A percentile compares a stretch with the other conserved stretches of the same genome.
Evolutionary conservation across 2,888 invertebrate genomes (phyloP).

Genomic region (Chydorus sphaericus): DNA sequence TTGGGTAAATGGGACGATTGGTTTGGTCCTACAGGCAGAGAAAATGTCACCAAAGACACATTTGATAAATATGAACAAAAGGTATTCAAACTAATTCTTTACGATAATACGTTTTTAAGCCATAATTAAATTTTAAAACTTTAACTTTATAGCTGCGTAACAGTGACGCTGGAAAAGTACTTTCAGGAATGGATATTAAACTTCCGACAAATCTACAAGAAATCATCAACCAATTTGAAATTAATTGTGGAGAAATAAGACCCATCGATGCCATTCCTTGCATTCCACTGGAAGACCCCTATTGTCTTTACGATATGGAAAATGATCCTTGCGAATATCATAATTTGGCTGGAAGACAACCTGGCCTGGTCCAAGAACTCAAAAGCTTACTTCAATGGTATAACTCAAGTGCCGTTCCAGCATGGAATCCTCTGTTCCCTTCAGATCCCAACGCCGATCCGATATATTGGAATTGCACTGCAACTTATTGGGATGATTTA

Average conservation of each 20-base stretch:
- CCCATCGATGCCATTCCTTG: neutral
- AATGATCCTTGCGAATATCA: constrained; percentile 73
- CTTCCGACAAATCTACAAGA: constrained; percentile 28
- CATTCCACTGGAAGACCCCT: constrained; percentile 29
- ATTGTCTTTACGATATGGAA: constrained; percentile 66
- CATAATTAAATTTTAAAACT: constrained; percentile 12
- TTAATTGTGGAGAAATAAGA: constrained; percentile 35
- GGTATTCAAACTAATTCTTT: no score
- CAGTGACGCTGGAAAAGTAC: constrained; percentile 39
- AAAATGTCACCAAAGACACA: no score
- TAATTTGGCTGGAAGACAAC: constrained; percentile 54
- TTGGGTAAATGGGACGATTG: constrained; percentile 58
- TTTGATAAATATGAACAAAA: no score
- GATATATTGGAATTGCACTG: constrained; percentile 14
- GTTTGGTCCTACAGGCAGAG: constrained; percentile 25
- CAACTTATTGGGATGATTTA: constrained; percentile 16
- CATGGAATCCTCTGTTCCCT: constrained; percentile 12
- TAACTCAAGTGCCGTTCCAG: constrained; percentile 10
- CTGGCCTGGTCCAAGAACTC: constrained; percentile 40
- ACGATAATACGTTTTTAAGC: no score
- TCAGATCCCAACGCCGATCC: constrained; percentile 13
- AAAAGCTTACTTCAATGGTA: constrained; percentile 37
- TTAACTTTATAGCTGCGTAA: no score
- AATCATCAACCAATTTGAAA: constrained; percentile 36
- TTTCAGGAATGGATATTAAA: constrained; percentile 37